These are phyloP conservation scores for Thymallus thymallus DNA, from an alignment of 2,113 vertebrate species.

Conservation along the genomic window DNA sequence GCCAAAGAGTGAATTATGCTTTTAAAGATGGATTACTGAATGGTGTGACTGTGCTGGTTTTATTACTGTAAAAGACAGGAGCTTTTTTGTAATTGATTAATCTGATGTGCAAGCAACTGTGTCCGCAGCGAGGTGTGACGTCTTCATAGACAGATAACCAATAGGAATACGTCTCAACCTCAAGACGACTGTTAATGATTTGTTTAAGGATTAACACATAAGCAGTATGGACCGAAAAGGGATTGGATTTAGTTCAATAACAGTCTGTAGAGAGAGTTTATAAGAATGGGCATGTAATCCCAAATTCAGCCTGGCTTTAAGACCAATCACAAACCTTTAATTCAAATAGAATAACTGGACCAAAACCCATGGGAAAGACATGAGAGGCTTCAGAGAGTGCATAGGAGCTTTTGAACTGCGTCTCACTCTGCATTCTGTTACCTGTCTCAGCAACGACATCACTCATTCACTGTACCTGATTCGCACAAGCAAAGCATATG, in stretches of 20 bases:
- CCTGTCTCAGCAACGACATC: too few relatives aligned
- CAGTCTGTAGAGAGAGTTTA: background rate
- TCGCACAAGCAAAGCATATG: background rate
- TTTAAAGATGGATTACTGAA: slow-evolving; percentile 37
- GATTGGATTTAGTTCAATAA: background rate
- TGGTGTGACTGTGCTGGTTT: slow-evolving; percentile 23
- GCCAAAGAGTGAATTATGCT: slow-evolving; percentile 39
- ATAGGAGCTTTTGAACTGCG: background rate
- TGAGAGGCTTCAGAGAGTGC: too few relatives aligned
- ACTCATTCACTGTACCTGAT: background rate
- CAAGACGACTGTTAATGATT: slow-evolving; percentile 16
- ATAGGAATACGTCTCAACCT: slow-evolving; percentile 13
- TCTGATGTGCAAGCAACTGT: slow-evolving; percentile 15
- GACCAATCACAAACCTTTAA: too few relatives aligned
- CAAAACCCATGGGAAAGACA: too few relatives aligned
- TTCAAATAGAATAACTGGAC: too few relatives aligned
- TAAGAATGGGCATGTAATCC: background rate
- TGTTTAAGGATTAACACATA: slow-evolving; percentile 28
- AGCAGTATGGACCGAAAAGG: background rate
- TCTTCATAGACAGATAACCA: slow-evolving; percentile 26
- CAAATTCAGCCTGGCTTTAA: too few relatives aligned
- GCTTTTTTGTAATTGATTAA: slow-evolving; percentile 40
- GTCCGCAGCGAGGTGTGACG: slow-evolving; percentile 25
- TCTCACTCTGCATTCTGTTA: too few relatives aligned
- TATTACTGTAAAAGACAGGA: slow-evolving; percentile 22